Evolutionary conservation across 1,140 invertebrate genomes (phyloP).

Genomic region (Bombus ignitus): DNA sequence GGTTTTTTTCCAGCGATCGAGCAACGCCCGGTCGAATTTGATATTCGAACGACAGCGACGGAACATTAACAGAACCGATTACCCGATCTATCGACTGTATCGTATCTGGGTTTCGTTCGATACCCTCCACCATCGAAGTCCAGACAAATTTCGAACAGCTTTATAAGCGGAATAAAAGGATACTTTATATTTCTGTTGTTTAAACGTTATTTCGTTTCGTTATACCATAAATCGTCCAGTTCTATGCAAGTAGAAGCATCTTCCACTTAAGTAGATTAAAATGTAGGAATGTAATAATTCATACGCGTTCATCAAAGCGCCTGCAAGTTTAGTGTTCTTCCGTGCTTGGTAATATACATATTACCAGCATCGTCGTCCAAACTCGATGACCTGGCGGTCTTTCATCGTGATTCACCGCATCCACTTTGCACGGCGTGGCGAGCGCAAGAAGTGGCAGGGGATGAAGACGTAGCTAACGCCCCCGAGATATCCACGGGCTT

Average conservation of each 20-base stretch:
- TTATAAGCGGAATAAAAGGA: too few species aligned
- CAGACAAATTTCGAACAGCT: neutral
- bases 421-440: conserved; percentile 31
- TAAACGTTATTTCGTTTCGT: too few species aligned
- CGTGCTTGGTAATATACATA: conserved; percentile 17
- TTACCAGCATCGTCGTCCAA: conserved; percentile 16
- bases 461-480: conserved; percentile 63
- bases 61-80: neutral
- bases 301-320: neutral
- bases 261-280: conserved; percentile 8
- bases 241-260: neutral
- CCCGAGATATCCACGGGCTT: conserved; percentile 66
- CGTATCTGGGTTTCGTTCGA: neutral
- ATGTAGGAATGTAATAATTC: conserved; percentile 11
- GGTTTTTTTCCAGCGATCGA: too few species aligned
- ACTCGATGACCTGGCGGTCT: conserved; percentile 44
- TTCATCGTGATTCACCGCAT: conserved; percentile 56
- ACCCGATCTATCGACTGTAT: neutral
- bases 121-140: neutral
- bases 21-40: neutral
- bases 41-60: neutral
- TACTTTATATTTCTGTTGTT: too few species aligned
- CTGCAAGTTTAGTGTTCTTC: conserved; percentile 25
- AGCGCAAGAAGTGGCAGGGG: conserved; percentile 43
- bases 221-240: too few species aligned